These are phyloP conservation scores for Dromiciops gliroides DNA, from an alignment of 2,113 vertebrate genomes.

Conservation along the genomic window DNA sequence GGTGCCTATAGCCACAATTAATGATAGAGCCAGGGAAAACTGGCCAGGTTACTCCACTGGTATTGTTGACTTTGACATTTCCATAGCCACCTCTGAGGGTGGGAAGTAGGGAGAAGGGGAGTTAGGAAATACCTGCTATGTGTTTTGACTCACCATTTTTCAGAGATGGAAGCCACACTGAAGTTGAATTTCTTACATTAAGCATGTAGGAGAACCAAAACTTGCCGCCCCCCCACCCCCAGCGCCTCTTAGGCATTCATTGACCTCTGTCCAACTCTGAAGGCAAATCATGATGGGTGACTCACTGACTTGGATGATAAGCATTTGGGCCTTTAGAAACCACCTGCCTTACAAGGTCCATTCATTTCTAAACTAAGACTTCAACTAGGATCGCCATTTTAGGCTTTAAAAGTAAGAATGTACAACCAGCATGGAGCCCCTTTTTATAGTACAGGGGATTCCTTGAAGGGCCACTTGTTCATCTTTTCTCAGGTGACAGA, in stretches of 20 bases:
- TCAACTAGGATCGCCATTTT: not conserved
- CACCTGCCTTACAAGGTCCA: conserved; percentile 61
- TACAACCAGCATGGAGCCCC: conserved; percentile 34
- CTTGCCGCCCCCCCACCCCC: no score
- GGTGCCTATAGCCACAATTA: not conserved
- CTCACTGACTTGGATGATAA: conserved; percentile 41
- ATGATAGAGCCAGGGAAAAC: not conserved
- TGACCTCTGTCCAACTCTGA: conserved; percentile 19
- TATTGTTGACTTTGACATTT: not conserved
- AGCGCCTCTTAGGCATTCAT: no score
- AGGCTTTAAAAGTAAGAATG: conserved; percentile 40
- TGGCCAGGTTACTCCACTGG: not conserved
- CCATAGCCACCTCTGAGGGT: not conserved
- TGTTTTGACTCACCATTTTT: not conserved
- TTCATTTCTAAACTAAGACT: conserved; percentile 32
- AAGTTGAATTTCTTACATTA: not conserved
- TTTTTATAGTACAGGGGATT: conserved; percentile 53
- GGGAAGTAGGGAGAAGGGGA: not conserved
- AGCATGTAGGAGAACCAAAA: not conserved
- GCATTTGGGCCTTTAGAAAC: conserved; percentile 62
- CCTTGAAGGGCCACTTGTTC: conserved; percentile 18
- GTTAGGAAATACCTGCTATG: not conserved
- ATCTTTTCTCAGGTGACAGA: conserved; percentile 68
- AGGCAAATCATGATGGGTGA: not conserved
- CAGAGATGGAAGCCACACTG: not conserved